Evolutionary conservation across 2,113 vertebrate genomes (phyloP).

Genomic region (Osmerus eperlanus): DNA sequence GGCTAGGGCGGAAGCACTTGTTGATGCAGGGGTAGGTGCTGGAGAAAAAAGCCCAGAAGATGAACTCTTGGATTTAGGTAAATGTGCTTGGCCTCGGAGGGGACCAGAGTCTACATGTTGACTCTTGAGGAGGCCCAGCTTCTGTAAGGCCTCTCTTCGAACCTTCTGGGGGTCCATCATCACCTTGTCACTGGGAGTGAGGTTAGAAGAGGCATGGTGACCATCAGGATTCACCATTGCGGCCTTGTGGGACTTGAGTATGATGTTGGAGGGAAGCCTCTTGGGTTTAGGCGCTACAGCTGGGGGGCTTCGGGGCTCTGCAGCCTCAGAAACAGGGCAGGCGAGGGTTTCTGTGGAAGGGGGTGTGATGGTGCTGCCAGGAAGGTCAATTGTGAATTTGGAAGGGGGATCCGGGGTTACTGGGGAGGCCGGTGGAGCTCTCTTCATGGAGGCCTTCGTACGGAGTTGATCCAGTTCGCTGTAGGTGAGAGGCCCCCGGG

Average conservation of each 20-base stretch:
- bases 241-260: conserved; percentile 77
- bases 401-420: conserved; percentile 7
- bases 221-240: conserved; percentile 18
- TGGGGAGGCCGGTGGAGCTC: conserved; percentile 6
- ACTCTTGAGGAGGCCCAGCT: conserved; percentile 81
- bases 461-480: conserved; percentile 32
- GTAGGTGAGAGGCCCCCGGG: conserved; percentile 2
- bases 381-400: conserved; percentile 3
- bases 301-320: conserved; percentile 71
- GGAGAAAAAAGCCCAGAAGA: conserved; percentile 37
- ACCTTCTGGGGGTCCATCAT: conserved; percentile 65
- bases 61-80: conserved; percentile 37
- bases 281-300: conserved; percentile 83
- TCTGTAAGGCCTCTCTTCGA: conserved; percentile 80
- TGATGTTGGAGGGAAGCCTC: conserved; percentile 84
- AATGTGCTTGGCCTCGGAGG: conserved; percentile 33
- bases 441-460: conserved; percentile 49
- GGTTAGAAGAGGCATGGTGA: not conserved
- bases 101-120: conserved; percentile 44
- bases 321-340: conserved; percentile 12
- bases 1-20: not conserved
- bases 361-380: not conserved
- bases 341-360: conserved; percentile 19
- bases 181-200: conserved; percentile 31
- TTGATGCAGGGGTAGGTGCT: not conserved